Conservation (phyloP, 30 jellyfish, hydroid and myxozoan genomes). For the Morbakka virulenta region DNA sequence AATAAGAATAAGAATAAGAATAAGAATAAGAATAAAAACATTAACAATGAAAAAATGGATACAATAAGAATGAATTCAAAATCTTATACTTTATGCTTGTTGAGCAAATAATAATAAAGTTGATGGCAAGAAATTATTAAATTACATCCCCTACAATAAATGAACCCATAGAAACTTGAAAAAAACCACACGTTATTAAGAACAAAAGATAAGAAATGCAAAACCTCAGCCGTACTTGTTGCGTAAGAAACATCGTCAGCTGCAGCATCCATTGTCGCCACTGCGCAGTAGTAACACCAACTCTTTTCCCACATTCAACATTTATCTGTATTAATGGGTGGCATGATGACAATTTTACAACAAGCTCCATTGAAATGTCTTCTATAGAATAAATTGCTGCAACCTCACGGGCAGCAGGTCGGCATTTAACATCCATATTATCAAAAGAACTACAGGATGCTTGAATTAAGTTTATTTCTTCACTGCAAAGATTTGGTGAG, state of each 20-base stretch:
- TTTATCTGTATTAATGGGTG: slow-evolving; percentile 87
- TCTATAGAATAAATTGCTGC: slow-evolving; percentile 90
- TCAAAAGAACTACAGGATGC: slow-evolving; percentile 50
- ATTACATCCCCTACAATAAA: too few species aligned
- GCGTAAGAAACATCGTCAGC: slow-evolving; percentile 76
- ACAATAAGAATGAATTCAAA: too few species aligned
- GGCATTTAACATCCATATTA: slow-evolving; percentile 82
- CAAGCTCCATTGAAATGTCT: slow-evolving; percentile 92
- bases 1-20: too few species aligned
- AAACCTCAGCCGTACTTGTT: slow-evolving; percentile 55
- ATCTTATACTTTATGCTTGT: too few species aligned
- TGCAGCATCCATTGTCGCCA: slow-evolving; percentile 99
- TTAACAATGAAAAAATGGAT: too few species aligned
- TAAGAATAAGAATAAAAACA: too few species aligned
- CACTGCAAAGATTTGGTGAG: slow-evolving; percentile 82
- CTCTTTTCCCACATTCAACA: slow-evolving; percentile 93
- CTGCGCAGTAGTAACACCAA: slow-evolving; percentile 89
- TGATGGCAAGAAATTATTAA: too few species aligned
- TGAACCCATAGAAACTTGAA: too few species aligned
- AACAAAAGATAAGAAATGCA: background rate
- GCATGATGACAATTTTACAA: slow-evolving; percentile 75
- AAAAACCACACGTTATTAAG: too few species aligned
- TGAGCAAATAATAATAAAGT: too few species aligned
- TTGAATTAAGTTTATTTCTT: slow-evolving; percentile 59
- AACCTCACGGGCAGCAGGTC: slow-evolving; percentile 93